Conservation (phyloP, 2,113 vertebrate species). For the Procavia capensis region DNA sequence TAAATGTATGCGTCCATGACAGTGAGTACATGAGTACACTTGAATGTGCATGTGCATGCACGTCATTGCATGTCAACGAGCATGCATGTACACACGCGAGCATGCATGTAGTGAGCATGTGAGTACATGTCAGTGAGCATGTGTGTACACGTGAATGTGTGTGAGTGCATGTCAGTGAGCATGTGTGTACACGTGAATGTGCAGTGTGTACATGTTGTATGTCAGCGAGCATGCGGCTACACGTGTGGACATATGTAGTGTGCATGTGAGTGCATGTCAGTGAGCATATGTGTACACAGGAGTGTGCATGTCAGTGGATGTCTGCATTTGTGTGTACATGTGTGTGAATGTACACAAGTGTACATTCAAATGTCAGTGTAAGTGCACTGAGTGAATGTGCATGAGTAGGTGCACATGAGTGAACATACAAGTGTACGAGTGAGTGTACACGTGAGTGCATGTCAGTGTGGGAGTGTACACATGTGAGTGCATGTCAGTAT, state of each 20-base stretch:
- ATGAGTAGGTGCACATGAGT: too few relatives aligned
- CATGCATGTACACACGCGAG: not conserved
- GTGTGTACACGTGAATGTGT: not conserved
- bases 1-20: too few relatives aligned
- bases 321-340: not conserved
- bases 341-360: too few relatives aligned
- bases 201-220: not conserved
- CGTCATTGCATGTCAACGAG: not conserved
- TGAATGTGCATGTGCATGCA: not conserved
- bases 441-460: too few relatives aligned
- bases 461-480: too few relatives aligned
- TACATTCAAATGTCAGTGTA: too few relatives aligned
- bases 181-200: not conserved
- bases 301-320: accelerated
- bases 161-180: too few relatives aligned
- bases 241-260: too few relatives aligned
- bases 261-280: not conserved
- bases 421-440: too few relatives aligned
- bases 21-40: not conserved
- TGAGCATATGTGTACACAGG: too few relatives aligned
- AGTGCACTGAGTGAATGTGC: too few relatives aligned
- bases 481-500: too few relatives aligned
- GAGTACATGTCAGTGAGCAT: not conserved
- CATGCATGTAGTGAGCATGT: not conserved
- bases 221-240: not conserved